Evolutionary conservation across 2,888 invertebrate genomes (phyloP), one percentile per base, ranked within the genome.

Genomic region (Cosmopolites sordidus): DNA sequence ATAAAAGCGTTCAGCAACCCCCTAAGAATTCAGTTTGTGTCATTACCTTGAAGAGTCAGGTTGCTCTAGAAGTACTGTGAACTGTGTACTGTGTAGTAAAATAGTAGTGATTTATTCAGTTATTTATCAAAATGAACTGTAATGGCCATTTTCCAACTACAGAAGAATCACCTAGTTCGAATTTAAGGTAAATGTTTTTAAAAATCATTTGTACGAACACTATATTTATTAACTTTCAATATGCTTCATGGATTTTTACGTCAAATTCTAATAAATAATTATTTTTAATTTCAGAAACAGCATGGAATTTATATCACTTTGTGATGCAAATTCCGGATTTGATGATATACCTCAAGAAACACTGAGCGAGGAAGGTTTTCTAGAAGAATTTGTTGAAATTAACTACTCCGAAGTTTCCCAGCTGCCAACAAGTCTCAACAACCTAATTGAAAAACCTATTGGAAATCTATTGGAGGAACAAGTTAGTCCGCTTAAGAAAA

Each of bases 331-430:
- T 16, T 58, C 58, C 8, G 58, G 58, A 8, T 58, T 48, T 15
- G 54, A 57, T 2, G 57, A 54, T 33, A 9, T 38, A 22, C 37
- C 39, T 14, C 11, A 40, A 11, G 57, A 50, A 30, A 38, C 41
- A 0, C 15, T 43, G 12, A 40, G 33, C 14, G 58, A 54, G 11
- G 51, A 51, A 2, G 44, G 15, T n/a, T 51, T 58, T 38, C 16
- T 58, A 5, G 54, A 58, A 37, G 54, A 54, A 43, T 58, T 58
- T 17, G 16, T 51, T 9, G 54, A 54, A 42, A 44, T 58, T 27
- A 27, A 17, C 14, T 42, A 48, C 18, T 5, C 30, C 11, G 38
- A 18, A 41, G 37, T 12, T 9, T 5, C 15, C 1, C n/a, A 6
- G 1, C 27, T 53, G n/a, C 54, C 57, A 1, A 50, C 57, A 2